These are phyloP conservation scores for Micropoecilia bifurca DNA, from an alignment of 2,797 vertebrate species.

Conservation along the genomic window DNA sequence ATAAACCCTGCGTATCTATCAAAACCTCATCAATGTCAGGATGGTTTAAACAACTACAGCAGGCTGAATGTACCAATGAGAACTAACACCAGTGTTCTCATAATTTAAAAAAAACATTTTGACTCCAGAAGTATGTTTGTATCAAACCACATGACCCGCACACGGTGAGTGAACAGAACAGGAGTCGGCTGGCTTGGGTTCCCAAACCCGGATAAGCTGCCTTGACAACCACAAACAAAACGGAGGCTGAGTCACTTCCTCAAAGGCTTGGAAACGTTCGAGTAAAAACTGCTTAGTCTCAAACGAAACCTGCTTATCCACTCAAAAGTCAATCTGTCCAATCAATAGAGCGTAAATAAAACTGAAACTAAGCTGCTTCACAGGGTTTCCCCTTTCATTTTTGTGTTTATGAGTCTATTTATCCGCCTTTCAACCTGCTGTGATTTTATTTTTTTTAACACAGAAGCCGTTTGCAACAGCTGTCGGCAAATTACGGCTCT, in stretches of 20 bases:
- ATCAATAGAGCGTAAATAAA: not conserved
- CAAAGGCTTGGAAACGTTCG: not conserved
- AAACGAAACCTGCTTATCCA: not conserved
- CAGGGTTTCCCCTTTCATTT: too few species aligned
- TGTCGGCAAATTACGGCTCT: too few species aligned
- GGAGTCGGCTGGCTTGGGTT: conserved; percentile 8
- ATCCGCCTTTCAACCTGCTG: too few species aligned
- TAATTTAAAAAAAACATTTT: too few species aligned
- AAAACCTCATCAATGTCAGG: not conserved
- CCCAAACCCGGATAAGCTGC: conserved; percentile 31
- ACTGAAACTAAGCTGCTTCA: not conserved
- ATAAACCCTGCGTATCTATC: not conserved
- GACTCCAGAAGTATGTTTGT: not conserved
- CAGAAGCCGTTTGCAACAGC: too few species aligned
- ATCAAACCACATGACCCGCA: not conserved
- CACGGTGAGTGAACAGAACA: conserved; percentile 6
- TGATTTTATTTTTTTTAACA: too few species aligned
- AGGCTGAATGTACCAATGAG: not conserved
- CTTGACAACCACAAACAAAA: conserved; percentile 35
- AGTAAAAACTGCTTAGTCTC: conserved; percentile 11
- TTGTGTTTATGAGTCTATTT: too few species aligned
- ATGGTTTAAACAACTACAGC: not conserved
- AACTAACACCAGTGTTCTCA: not conserved
- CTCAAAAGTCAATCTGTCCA: not conserved
- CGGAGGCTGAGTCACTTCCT: conserved; percentile 21